Conservation (phyloP, 2,113 vertebrate species). For the Mormyrus lacerda region DNA sequence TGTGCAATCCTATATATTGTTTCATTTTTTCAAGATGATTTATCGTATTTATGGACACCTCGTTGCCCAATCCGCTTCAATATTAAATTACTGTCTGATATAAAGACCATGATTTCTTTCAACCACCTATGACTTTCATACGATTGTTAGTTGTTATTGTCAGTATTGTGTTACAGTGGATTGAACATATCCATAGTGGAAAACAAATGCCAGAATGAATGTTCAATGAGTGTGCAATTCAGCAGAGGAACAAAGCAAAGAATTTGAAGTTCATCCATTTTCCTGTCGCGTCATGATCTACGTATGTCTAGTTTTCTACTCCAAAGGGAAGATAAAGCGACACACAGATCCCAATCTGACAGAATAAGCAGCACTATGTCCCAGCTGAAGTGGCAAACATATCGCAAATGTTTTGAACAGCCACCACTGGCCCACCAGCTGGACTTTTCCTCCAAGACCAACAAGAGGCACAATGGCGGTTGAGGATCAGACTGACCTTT, state of each 20-base stretch:
- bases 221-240: background rate
- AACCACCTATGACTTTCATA: background rate
- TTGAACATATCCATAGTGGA: background rate
- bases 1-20: background rate
- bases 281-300: background rate
- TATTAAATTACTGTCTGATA: background rate
- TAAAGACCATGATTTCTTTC: background rate
- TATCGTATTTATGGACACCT: background rate
- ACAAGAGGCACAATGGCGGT: conserved; percentile 12
- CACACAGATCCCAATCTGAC: background rate
- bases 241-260: background rate
- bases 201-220: background rate
- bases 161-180: background rate
- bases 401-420: background rate
- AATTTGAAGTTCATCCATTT: background rate
- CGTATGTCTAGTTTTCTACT: background rate
- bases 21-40: background rate
- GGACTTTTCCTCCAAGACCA: background rate
- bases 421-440: background rate
- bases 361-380: background rate
- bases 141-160: background rate
- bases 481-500: conserved; percentile 57
- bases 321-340: background rate
- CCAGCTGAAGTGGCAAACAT: background rate
- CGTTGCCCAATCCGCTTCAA: background rate